Base-by-base conservation (phyloP, 92 coral and sea anemone genomes). In the Pocillopora meandrina region DNA sequence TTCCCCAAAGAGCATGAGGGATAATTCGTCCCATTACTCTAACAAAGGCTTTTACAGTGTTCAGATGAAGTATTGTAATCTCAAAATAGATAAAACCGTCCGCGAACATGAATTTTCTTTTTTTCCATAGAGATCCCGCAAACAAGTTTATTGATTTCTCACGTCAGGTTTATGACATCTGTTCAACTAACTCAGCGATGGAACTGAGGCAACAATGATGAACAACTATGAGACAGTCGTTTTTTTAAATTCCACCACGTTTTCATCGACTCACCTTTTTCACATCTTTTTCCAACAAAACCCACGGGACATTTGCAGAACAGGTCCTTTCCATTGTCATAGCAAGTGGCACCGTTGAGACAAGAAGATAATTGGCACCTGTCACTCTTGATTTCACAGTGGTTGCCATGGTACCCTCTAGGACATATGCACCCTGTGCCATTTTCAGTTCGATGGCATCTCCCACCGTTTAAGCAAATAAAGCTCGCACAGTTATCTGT, bases 351-450 rank as follows among this genome's bases (percentile, higher is more conserved):
- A 23, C 90, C 90, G 75, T 92, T 91, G 66, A 33, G 64, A 77
- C 97, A 93, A 36, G 97, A 88, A 49, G 85, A 80, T 87, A 92
- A 87, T 47, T 92, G 93, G 63, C 97, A 93, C 82, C 91, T 87
- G 92, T 89, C 93, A 80, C 61, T 84, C 56, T 65, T 85, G 66
- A 77, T 62, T 67, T 88, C 85, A 81, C 97, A 91, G 77, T 85
- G 85, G 70, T 84, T 57, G 5, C 97, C 95, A 87, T 84, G 76
- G 95, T 92, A 93, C 55, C 95, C 95, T 61, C 77, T 84, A 31
- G 64, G 60, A 72, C 97, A 93, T n/a, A 73, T 42, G 57, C 97
- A 93, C 62, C 64, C 72, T 65, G 70, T 89, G 5, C 80, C 75
- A 64, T 88, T 85, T 64, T 83, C 89, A 13, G 79, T 55, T 67